Evolutionary conservation across 2,113 vertebrate genomes (phyloP).

Genomic region (Phylloscopus trochilus): DNA sequence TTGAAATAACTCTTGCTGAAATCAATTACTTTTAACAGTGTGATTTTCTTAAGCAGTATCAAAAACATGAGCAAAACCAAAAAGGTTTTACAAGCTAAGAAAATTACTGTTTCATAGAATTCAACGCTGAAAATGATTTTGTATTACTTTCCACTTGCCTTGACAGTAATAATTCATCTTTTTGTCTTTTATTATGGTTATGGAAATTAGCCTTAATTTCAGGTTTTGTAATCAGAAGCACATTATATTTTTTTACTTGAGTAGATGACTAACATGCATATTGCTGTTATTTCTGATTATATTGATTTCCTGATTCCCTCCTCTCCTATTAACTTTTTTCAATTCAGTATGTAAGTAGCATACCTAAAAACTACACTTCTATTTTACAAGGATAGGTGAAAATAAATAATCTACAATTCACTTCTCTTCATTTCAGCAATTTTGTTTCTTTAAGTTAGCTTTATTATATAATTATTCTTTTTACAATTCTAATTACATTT

Average conservation of each 20-base stretch:
- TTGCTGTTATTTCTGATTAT: background rate
- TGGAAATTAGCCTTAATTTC: background rate
- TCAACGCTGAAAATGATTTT: background rate
- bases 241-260: background rate
- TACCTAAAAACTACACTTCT: background rate
- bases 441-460: background rate
- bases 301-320: background rate
- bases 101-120: background rate
- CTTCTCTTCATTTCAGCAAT: background rate
- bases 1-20: background rate
- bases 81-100: background rate
- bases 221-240: background rate
- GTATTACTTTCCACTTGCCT: background rate
- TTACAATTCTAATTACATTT: slow-evolving; percentile 4
- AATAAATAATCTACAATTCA: background rate
- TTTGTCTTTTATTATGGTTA: background rate
- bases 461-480: background rate
- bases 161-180: background rate
- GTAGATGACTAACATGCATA: background rate
- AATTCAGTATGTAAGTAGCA: background rate
- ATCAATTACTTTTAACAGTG: background rate
- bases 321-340: background rate
- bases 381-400: background rate
- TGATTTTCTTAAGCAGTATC: background rate
- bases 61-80: background rate